phyloP scores from a whole-genome alignment of 2,113 vertebrate species.

The Coryphaenoides rupestris region DNA sequence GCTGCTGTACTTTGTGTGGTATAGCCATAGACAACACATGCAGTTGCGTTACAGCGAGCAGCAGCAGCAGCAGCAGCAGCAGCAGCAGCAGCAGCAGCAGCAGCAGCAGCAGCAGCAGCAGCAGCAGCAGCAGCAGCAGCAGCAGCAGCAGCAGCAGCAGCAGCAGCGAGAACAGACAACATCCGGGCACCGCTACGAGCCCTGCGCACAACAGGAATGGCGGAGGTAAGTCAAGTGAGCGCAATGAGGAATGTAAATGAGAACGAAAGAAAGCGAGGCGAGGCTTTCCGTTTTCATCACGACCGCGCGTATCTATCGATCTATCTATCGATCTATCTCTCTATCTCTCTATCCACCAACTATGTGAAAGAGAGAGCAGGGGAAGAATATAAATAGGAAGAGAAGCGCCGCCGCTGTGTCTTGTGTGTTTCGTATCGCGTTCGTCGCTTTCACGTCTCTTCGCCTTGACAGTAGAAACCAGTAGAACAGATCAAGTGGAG shows the following conservation, averaged over 20 bases:
- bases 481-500: constrained; percentile 41
- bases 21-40: too few relatives aligned
- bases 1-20: too few relatives aligned
- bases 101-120: too few relatives aligned
- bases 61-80: too few relatives aligned
- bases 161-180: constrained; percentile 49
- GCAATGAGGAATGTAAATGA: constrained; percentile 64
- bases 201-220: constrained; percentile 80
- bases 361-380: neutral
- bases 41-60: constrained; percentile 6
- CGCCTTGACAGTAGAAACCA: constrained; percentile 48
- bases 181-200: constrained; percentile 73
- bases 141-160: too few relatives aligned
- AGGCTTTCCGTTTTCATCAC: constrained; percentile 12
- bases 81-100: too few relatives aligned
- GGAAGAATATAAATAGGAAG: constrained; percentile 55
- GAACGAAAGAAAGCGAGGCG: constrained; percentile 49
- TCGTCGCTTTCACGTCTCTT: constrained; percentile 64
- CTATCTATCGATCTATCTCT: too few relatives aligned
- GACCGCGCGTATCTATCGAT: too few relatives aligned
- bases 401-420: constrained; percentile 42
- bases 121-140: too few relatives aligned
- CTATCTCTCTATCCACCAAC: too few relatives aligned
- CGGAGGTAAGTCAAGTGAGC: constrained; percentile 76
- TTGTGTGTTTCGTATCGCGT: constrained; percentile 39